These are phyloP conservation scores for Kradibia gibbosae DNA, from an alignment of 1,140 invertebrate genomes.

Conservation along the genomic window DNA sequence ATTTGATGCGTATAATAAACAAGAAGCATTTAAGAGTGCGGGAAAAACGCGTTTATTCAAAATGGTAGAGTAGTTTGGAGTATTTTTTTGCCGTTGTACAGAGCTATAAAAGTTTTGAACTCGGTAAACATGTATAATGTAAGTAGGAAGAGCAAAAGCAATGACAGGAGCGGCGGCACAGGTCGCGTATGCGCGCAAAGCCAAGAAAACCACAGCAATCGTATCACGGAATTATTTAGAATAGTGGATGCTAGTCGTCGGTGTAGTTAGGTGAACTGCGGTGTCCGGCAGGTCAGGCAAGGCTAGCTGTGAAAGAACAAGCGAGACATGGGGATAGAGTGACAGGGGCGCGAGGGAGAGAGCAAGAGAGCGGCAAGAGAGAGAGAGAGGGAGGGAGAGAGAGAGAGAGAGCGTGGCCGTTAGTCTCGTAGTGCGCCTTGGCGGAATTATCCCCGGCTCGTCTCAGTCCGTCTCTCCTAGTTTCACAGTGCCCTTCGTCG, in stretches of 20 bases:
- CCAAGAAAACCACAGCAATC: conserved; percentile 67
- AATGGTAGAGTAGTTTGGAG: background rate
- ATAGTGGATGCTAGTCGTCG: conserved; percentile 66
- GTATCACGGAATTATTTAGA: conserved; percentile 69
- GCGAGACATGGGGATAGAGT: no score
- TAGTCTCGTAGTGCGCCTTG: conserved; percentile 50
- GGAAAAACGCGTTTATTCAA: background rate
- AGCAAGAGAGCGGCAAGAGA: background rate
- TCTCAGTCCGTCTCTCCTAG: conserved; percentile 50
- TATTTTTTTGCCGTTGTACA: background rate
- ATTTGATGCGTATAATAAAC: background rate
- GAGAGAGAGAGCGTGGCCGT: conserved; percentile 12
- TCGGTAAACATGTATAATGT: background rate
- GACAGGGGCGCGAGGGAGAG: background rate
- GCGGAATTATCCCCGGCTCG: conserved; percentile 54
- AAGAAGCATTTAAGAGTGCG: background rate
- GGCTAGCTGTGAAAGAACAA: conserved; percentile 5
- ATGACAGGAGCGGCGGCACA: background rate
- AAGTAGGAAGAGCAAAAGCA: conserved; percentile 8
- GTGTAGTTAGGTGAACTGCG: conserved; percentile 66
- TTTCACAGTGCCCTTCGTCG: conserved; percentile 62
- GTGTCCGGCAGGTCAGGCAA: conserved; percentile 61
- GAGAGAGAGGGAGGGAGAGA: background rate
- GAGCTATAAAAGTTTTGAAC: background rate
- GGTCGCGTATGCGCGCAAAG: conserved; percentile 51